A percentile compares a stretch with the other conserved stretches of the same genome.
phyloP scores from a whole-genome alignment of 2,888 invertebrate species.

The Epistrophe eligans region DNA sequence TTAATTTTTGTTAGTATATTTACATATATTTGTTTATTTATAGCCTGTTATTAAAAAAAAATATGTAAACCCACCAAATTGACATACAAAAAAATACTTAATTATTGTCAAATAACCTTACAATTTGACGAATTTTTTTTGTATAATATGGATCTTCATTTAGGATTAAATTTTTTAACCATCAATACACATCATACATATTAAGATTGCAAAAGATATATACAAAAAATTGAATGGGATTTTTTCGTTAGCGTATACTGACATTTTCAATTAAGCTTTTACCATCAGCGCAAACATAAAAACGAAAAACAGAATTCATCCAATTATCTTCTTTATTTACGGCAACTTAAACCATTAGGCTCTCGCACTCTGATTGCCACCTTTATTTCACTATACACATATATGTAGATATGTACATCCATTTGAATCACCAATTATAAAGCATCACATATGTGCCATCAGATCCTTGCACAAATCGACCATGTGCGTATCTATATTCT shows the following conservation, averaged over 20 bases:
- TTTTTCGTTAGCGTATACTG: not conserved
- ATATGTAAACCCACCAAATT: not conserved
- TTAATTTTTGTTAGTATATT: too few species aligned
- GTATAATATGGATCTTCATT: not conserved
- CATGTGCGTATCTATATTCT: not conserved
- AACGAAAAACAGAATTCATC: slow-evolving; percentile 12
- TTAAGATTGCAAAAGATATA: not conserved
- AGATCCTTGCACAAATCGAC: slow-evolving; percentile 50
- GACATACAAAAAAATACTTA: not conserved
- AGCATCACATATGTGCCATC: slow-evolving; percentile 32
- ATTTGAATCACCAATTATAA: slow-evolving; percentile 54
- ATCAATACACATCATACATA: not conserved
- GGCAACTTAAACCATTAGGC: slow-evolving; percentile 53
- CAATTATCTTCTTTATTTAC: slow-evolving; percentile 65
- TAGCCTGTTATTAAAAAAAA: too few species aligned
- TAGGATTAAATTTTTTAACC: not conserved
- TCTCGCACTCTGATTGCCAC: slow-evolving; percentile 21
- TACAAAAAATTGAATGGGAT: slow-evolving; percentile 1
- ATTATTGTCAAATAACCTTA: slow-evolving; percentile 3
- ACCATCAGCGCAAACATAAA: not conserved
- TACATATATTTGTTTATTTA: too few species aligned
- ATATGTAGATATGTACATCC: not conserved
- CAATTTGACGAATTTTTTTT: not conserved
- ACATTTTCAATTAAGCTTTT: slow-evolving; percentile 25
- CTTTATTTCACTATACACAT: slow-evolving; percentile 22